Base-by-base conservation (phyloP, 2,888 invertebrate genomes). In the Oxystoma pomonae region DNA sequence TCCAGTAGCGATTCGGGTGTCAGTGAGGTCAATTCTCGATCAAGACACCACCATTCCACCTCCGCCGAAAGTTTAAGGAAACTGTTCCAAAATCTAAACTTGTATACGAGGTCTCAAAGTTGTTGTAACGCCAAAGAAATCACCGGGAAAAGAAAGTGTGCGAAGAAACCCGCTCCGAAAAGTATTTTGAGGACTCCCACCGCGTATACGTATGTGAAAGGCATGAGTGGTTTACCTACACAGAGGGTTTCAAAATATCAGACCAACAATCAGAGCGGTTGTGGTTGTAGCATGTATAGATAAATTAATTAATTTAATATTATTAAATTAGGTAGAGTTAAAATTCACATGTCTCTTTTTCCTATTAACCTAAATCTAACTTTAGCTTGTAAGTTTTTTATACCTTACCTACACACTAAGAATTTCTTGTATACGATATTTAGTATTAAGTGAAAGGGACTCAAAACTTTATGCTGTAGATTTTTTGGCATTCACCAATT, bases 171-270 rank as follows among this genome's bases (percentile, higher is more conserved):
- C 50, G 85, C 86, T 63, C 90, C 90, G 1, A 90, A 91, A 75
- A 85, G 89, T 71, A 92, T 93, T 67, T 82, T 92, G 7, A 84
- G 93, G 51, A 85, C 90, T 59, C 92, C 92, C 1, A 88, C 91
- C 12, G 85, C 89, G 0, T 92, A 92, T 78, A 90, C 90, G 7
- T 93, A 92, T 78, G 88, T 91, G 1, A 88, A 88, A 68, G 92
- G 92, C 56, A 83, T 91, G 68, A 92, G 92, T 9, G 92, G 92
- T 9, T 80, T 92, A 61, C 92, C 92, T 7, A 92, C 92, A 0
- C 91, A 91, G 76, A 83, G 92, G 74, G 88, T 92, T 19, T 91
- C 92, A 0, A 84, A 87, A 67, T 85, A 79, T 58, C 72, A 73
- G 50, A 65, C 72, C 20, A 52, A 66, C 19, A 55, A 71, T 3